Base-by-base conservation (phyloP, 2,888 invertebrate species). In the Cosmia pyralina region DNA sequence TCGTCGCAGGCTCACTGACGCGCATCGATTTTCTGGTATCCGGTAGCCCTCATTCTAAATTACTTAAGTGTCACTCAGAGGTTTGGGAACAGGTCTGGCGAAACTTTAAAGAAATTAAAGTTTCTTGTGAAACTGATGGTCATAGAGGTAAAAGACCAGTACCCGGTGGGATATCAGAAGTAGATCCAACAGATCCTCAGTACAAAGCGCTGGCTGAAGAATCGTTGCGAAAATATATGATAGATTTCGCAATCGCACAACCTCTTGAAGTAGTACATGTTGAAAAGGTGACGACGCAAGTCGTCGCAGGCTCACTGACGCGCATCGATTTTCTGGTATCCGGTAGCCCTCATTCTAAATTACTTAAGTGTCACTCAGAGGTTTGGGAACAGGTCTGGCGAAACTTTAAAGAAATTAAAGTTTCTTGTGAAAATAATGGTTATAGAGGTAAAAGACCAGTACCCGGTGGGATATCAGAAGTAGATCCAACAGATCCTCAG, bases 1-100 rank as follows among this genome's bases (percentile, higher is more conserved):
- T 85, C 0, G 90, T 90, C 28, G 19, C 86, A 6, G 91, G 90
- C 0, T 4, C n/a, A 0, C 4, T 75, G 7, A 91, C 88, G n/a
- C 50, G 50, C 50, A 50, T 50, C 19, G 50, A 50, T 10, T 50
- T 50, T 66, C 53, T 66, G 8, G 62, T 74, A 46, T 62, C 69
- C 38, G 0, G 48, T 19, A 17, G 28, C 19, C 50, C 13, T 0
- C 28, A 50, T 46, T 57, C 50, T 7, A n/a, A 46, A 34, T 19
- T 10, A 65, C 10, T 38, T 8, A 62, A 46, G 22, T 79, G 79
- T 19, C 57, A 69, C 19, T 74, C 79, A 17, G 10, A 66, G 17
- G n/a, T 79, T n/a, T 69, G 28, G 55, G 81, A 80, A 13, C 41
- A n/a, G 28, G 0, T 1, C 0, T 79, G 80, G 75, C 44, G 11